Evolutionary conservation across 1,140 invertebrate species (phyloP).

Genomic region (Drosophila malerkotliana): DNA sequence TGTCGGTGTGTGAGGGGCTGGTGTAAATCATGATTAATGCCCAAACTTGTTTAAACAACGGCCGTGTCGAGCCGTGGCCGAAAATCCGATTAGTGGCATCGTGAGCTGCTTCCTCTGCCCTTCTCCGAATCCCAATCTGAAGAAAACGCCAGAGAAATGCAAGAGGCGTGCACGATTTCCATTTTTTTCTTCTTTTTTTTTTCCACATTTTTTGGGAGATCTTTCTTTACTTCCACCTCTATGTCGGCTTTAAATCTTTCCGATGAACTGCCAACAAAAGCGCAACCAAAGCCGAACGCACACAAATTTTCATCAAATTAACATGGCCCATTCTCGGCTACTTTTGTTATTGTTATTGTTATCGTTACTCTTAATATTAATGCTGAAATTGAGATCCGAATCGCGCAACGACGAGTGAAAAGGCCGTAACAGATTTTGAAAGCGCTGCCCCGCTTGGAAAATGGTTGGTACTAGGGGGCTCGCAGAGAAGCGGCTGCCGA

Average conservation of each 20-base stretch:
- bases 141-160: constrained; percentile 52
- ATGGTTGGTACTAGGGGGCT: background rate
- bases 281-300: constrained; percentile 47
- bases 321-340: constrained; percentile 63
- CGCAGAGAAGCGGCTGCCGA: constrained; percentile 21
- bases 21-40: constrained; percentile 81
- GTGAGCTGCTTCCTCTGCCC: constrained; percentile 44
- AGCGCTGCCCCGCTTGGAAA: constrained; percentile 32
- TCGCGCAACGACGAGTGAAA: constrained; percentile 43
- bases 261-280: constrained; percentile 72
- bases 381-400: constrained; percentile 47
- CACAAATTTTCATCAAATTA: constrained; percentile 78
- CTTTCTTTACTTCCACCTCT: constrained; percentile 15
- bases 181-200: constrained; percentile 44
- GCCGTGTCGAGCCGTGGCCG: constrained; percentile 72
- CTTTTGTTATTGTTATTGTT: constrained; percentile 43
- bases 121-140: constrained; percentile 18
- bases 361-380: constrained; percentile 32
- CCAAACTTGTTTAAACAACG: constrained; percentile 78
- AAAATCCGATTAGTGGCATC: constrained; percentile 78
- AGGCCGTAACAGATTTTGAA: constrained; percentile 52
- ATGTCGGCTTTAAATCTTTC: constrained; percentile 42
- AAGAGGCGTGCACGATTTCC: constrained; percentile 69
- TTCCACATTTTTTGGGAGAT: background rate
- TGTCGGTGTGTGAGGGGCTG: constrained; percentile 32